Evolutionary conservation across 2,113 vertebrate genomes (phyloP).

Genomic region (Indicator indicator): DNA sequence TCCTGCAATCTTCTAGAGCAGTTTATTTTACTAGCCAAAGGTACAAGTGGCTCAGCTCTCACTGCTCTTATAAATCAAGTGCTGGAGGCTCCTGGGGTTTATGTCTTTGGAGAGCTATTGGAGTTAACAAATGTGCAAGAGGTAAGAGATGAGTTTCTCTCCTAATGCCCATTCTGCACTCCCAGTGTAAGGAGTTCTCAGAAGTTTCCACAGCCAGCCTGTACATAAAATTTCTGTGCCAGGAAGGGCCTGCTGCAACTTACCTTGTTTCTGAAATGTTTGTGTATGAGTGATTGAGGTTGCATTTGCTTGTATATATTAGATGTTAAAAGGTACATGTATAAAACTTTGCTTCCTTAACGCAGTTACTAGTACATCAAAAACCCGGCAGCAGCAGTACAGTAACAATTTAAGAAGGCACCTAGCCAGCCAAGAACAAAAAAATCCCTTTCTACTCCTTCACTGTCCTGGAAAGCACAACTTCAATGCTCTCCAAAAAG

Average conservation of each 20-base stretch:
- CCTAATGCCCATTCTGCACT: not conserved
- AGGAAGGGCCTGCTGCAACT: not conserved
- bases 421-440: not conserved
- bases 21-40: constrained; percentile 86
- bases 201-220: not conserved
- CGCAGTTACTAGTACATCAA: not conserved
- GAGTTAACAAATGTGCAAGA: constrained; percentile 84
- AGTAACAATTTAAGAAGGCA: not conserved
- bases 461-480: not conserved
- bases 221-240: not conserved
- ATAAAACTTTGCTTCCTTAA: not conserved
- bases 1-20: constrained; percentile 83
- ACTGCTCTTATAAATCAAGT: constrained; percentile 85
- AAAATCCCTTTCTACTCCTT: not conserved
- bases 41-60: constrained; percentile 81
- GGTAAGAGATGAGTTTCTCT: constrained; percentile 68
- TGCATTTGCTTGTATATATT: not conserved
- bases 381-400: not conserved
- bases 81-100: constrained; percentile 85
- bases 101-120: constrained; percentile 85
- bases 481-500: not conserved
- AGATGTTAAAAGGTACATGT: not conserved
- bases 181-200: not conserved
- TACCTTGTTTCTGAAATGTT: not conserved
- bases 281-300: not conserved